These are phyloP conservation scores for Oncorhynchus kisutch DNA, from an alignment of 2,113 vertebrate genomes.

Conservation along the genomic window DNA sequence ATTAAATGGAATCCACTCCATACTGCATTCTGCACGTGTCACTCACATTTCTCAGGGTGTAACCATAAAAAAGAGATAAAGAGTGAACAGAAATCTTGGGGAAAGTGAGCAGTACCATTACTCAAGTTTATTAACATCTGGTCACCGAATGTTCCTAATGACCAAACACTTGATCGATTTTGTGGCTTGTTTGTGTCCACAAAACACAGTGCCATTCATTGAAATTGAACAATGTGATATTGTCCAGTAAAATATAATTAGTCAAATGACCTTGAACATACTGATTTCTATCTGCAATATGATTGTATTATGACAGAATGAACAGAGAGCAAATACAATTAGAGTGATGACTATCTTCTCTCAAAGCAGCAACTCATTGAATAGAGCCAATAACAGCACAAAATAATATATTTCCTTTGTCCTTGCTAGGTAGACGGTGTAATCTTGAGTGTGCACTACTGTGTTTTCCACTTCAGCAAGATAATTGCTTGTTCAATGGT, in stretches of 20 bases:
- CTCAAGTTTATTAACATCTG: neutral
- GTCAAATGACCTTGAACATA: no score
- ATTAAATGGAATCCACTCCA: neutral
- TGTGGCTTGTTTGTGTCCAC: neutral
- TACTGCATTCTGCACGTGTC: neutral
- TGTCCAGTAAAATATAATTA: neutral
- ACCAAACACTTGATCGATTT: neutral
- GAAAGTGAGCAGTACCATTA: neutral
- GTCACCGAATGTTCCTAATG: neutral
- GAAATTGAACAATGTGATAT: neutral
- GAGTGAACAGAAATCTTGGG: neutral
- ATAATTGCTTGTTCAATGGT: conserved; percentile 47
- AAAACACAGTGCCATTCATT: neutral
- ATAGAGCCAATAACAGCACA: neutral
- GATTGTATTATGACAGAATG: no score
- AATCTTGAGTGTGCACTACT: neutral
- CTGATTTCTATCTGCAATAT: no score
- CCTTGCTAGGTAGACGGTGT: neutral
- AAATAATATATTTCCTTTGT: neutral
- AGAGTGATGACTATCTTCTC: neutral
- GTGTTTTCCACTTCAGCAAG: conserved; percentile 1
- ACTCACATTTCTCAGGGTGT: neutral
- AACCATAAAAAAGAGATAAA: neutral
- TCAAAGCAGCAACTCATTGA: neutral
- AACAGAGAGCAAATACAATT: neutral